Evolutionary conservation across 1,140 invertebrate genomes (phyloP), one percentile per base, ranked within the genome.

Genomic region (Drosophila persimilis): DNA sequence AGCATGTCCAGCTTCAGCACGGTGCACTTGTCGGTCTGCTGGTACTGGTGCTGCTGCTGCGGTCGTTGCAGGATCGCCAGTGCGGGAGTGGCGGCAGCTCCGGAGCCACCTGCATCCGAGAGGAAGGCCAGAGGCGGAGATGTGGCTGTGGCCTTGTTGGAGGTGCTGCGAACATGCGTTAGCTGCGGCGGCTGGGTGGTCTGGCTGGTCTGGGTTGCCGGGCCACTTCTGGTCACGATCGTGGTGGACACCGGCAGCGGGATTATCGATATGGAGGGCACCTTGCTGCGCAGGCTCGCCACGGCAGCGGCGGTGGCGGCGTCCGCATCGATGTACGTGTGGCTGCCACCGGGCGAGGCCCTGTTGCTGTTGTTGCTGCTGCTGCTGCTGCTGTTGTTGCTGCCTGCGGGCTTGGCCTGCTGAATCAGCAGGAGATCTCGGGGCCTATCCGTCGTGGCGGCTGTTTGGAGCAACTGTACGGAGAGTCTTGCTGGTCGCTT

Each of bases 221-320:
- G 31, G 31, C 6, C 51, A 0, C 64, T 54, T 55, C 78, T 17
- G 0, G 83, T 73, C 80, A 85, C 83, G 50, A 88, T 86, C 22
- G 58, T 86, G 41, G 62, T 88, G 53, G 67, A 63, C 24, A 80
- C 83, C 44, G 90, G 90, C 75, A 91, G 69, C 45, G 90, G 90
- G 44, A 91, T 90, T 66, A 91, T 91, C 15, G 90, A 91, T 65
- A 91, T 91, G 31, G 90, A 90, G 59, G 90, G 90, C 72, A 91
- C 80, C 70, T 91, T 89, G 74, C 80, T 80, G 50, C 77, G 77
- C 70, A 89, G 45, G 73, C 77, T 85, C 31, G 85, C 85, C 22
- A 89, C 85, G 3, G 84, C 84, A 39, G 84, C 84, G 13, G 84
- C 84, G 39, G 84, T 89, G 61, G 83, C 83, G 52, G 83, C 83